Conservation (phyloP, 2,888 invertebrate genomes). For the Raillietiella orientalis region DNA sequence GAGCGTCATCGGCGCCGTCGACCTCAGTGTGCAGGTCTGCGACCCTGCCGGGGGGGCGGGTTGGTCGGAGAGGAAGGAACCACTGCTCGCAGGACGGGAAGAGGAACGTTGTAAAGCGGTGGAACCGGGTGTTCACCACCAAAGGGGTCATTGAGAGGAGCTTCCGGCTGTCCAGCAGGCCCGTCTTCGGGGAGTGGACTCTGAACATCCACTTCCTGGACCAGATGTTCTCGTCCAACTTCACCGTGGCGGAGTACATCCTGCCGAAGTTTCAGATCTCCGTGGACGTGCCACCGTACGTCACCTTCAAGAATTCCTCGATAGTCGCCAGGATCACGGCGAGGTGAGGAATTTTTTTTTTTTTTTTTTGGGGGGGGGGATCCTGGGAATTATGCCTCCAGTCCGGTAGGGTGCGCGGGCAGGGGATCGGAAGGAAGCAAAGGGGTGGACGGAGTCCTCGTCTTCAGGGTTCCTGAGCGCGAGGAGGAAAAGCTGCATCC, state of each 20-base stretch:
- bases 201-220: constrained; percentile 30
- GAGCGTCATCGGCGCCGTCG: constrained; percentile 25
- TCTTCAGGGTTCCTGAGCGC: too few species aligned
- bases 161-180: constrained; percentile 38
- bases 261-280: constrained; percentile 72
- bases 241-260: constrained; percentile 65
- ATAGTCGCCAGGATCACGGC: constrained; percentile 45
- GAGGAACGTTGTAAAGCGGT: constrained; percentile 48
- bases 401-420: neutral
- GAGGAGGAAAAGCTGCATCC: too few species aligned
- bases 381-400: neutral
- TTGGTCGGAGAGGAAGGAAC: too few species aligned
- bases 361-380: too few species aligned
- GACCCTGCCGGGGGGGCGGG: too few species aligned
- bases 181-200: constrained; percentile 60
- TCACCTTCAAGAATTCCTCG: constrained; percentile 42
- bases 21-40: too few species aligned
- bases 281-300: constrained; percentile 44
- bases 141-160: constrained; percentile 30
- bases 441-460: too few species aligned
- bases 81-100: constrained; percentile 33
- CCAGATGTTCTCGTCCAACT: constrained; percentile 29
- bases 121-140: constrained; percentile 26
- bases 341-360: constrained; percentile 21
- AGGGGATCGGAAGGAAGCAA: too few species aligned